phyloP scores from a whole-genome alignment of 2,113 vertebrate genomes.

The Phaethon lepturus region DNA sequence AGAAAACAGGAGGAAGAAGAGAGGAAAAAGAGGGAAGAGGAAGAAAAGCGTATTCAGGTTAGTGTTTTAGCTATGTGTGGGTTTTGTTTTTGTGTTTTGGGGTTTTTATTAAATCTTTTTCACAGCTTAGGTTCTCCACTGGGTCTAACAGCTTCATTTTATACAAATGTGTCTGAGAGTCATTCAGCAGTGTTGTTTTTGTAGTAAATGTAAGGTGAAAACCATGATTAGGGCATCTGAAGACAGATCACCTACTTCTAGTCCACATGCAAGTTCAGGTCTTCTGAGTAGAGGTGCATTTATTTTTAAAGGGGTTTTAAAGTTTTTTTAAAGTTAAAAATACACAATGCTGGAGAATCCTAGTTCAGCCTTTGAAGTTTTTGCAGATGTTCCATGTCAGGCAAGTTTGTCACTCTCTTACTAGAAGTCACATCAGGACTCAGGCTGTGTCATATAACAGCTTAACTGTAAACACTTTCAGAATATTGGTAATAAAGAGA shows the following conservation, averaged over 20 bases:
- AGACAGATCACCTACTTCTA: neutral
- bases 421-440: neutral
- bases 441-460: neutral
- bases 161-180: neutral
- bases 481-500: neutral
- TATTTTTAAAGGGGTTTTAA: neutral
- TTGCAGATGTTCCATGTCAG: neutral
- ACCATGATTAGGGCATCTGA: neutral
- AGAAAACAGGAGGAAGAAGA: conserved; percentile 94
- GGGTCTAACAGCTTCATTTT: neutral
- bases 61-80: neutral
- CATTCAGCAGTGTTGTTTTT: neutral
- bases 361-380: neutral
- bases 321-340: neutral
- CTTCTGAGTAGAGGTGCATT: neutral
- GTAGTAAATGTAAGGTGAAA: neutral
- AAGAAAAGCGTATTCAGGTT: conserved; percentile 91
- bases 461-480: neutral
- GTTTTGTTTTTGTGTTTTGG: neutral
- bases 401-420: neutral
- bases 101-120: neutral
- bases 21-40: conserved; percentile 91
- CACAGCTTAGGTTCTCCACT: neutral
- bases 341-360: neutral
- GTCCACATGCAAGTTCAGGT: neutral